Evolutionary conservation across 2,888 invertebrate genomes (phyloP), one percentile per base, ranked within the genome.

Genomic region (Meteorus colon): DNA sequence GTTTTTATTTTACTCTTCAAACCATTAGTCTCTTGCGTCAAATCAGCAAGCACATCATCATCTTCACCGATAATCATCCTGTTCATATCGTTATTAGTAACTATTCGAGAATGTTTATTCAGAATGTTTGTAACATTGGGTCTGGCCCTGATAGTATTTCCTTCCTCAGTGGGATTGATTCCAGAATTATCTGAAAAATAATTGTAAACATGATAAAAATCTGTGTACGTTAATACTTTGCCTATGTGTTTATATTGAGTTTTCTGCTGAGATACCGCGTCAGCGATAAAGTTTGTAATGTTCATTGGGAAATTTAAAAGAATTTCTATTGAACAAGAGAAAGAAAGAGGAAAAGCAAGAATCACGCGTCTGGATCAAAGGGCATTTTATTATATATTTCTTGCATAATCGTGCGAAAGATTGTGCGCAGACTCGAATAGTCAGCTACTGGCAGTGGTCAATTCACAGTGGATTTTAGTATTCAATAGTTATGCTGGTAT

Each of bases 41-140:
- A 74, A 66, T 86, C 83, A 3, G 84, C 79, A 4, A 82, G 59
- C 66, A 84, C 84, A 5, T 82, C 74, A 4, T 81, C 80, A 34
- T 74, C 78, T 68, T 80, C 77, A 31, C 80, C 78, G 37, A 78
- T 48, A 16, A 31, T 80, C 8, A 55, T 55, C 4, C 63, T 6
- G 69, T 66, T 67, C 78, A 77, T 73, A 66, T 78, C 65, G 51
- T 68, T 67, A n/a, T 24, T 45, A 34, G 68, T 62, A 45, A 74
- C 27, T 6, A 74, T 41, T 37, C 48, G 29, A 19, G 34, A 14
- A 12, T 48, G 31, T 41, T 45, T 68, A 12, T 69, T 41, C 2
- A 29, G 2, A 16, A 14, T 51, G 19, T 29, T 27, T 14, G 29
- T 41, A 48, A 3, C 0, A 27, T 68, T 45, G 24, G 1, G 24